These are phyloP conservation scores for Euspilapteryx auroguttella DNA, from an alignment of 2,888 invertebrate genomes.

Conservation along the genomic window DNA sequence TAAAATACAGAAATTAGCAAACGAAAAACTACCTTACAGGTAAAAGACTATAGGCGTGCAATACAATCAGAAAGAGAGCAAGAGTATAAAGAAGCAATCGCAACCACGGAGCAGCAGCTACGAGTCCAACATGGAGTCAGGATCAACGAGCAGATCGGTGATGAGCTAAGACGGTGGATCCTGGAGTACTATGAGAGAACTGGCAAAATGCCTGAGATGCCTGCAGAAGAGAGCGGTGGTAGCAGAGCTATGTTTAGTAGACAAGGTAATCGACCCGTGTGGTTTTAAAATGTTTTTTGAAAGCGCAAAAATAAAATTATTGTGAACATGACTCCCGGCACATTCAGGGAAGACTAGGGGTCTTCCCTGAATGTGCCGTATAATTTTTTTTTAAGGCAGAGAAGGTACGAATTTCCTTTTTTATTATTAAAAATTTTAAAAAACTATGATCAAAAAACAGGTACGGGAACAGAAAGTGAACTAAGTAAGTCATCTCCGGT, in stretches of 20 bases:
- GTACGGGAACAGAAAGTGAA: conserved; percentile 74
- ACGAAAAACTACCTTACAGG: too few species aligned
- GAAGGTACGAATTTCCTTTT: too few species aligned
- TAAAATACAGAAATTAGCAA: too few species aligned
- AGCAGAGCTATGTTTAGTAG: conserved; percentile 82
- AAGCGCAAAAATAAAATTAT: too few species aligned
- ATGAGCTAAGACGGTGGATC: conserved; percentile 87
- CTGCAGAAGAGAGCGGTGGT: conserved; percentile 89
- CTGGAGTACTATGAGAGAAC: conserved; percentile 79
- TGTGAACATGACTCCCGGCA: too few species aligned
- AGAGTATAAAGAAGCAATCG: conserved; percentile 71
- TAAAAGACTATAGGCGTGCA: conserved; percentile 58
- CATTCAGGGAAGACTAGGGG: too few species aligned
- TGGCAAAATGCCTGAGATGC: conserved; percentile 88
- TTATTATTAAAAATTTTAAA: too few species aligned
- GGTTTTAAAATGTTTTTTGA: too few species aligned
- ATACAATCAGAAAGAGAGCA: conserved; percentile 69
- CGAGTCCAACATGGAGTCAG: conserved; percentile 70
- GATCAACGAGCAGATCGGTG: conserved; percentile 84
- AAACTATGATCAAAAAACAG: too few species aligned
- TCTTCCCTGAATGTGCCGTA: too few species aligned
- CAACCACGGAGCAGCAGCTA: conserved; percentile 64
- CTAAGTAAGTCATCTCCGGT: conserved; percentile 77
- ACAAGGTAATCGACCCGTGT: too few species aligned
- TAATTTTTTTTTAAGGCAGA: too few species aligned